phyloP scores from a whole-genome alignment of 2,888 invertebrate genomes.

The Hybos culiciformis region DNA sequence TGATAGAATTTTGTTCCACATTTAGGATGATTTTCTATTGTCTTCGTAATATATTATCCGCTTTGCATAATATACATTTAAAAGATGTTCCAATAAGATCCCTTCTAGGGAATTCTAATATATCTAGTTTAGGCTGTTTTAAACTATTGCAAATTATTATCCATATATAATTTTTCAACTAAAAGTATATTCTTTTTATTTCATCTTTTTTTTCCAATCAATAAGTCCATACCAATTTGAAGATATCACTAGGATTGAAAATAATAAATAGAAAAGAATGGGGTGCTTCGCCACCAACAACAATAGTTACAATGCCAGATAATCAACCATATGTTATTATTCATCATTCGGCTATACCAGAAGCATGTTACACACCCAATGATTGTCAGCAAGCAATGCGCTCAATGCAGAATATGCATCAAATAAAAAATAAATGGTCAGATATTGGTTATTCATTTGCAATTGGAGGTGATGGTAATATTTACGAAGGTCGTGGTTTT shows the following conservation, averaged over 20 bases:
- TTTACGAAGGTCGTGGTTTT: conserved; percentile 62
- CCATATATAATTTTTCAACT: no score
- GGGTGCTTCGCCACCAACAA: conserved; percentile 41
- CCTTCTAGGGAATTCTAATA: no score
- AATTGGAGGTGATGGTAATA: conserved; percentile 57
- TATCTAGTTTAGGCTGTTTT: no score
- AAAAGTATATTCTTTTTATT: no score
- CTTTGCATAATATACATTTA: no score
- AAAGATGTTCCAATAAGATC: no score
- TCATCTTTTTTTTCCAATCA: no score
- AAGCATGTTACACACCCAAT: conserved; percentile 41
- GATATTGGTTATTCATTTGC: conserved; percentile 61
- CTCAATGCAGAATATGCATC: conserved; percentile 51
- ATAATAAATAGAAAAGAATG: conserved; percentile 39
- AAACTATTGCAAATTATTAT: no score
- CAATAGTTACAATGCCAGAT: conserved; percentile 32
- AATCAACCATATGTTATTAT: conserved; percentile 54
- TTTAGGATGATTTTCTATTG: no score
- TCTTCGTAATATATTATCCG: no score
- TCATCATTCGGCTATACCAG: conserved; percentile 52
- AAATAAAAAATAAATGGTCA: conserved; percentile 43
- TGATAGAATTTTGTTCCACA: no score
- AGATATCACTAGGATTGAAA: conserved; percentile 9
- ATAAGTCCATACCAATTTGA: no score
- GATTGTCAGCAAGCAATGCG: conserved; percentile 45